Base-by-base conservation (phyloP, 2,797 vertebrate genomes). In the Gobio occitaniae region DNA sequence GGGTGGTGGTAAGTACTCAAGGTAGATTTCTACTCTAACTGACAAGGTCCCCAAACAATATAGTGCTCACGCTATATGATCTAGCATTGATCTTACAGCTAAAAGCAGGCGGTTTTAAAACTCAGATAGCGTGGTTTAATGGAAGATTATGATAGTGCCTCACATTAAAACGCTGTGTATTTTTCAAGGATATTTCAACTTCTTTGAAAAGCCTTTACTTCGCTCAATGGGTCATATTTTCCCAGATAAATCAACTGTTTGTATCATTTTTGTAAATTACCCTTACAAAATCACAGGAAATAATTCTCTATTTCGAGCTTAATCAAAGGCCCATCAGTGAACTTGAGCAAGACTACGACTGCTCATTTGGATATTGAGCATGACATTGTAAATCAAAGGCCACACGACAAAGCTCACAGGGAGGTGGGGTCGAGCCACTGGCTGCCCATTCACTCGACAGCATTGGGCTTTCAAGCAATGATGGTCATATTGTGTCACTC, bases 321-420 rank as follows among this genome's bases (percentile, higher is more conserved):
- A 41, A 83, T 66, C 21, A 75, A 75, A 83, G 21, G 7, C 11
- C 59, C 44, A 74, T 74, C 56, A n/a, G 56, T 82, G 56, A 75
- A 61, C 44, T 41, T 75, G 21, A 65, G 52, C 29, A 38, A 38
- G 47, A 76, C 59, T 25, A 3, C 69, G 44, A 50, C 13, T 25
- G 54, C 84, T 80, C 72, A 75, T 85, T 85, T 63, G 79, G 38
- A 83, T 66, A 76, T 76, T 76, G 59, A 63, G 54, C 66, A 78
- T 86, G 86, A 74, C 82, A 78, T 25, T 85, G 76, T 85, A 69
- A 83, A 85, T 84, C 65, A 77, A 71, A 71, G 69, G 84, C 79
- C 79, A 83, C 72, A 80, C 1, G 71, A 66, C 71, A 83, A 83
- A 84, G 82, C 68, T 63, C 54, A 8, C 25, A 41, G 47, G 72